A percentile compares a stretch with the other conserved stretches of the same genome.
Conservation (phyloP, 2,113 vertebrate species). For the Forbesichthys agassizii region DNA sequence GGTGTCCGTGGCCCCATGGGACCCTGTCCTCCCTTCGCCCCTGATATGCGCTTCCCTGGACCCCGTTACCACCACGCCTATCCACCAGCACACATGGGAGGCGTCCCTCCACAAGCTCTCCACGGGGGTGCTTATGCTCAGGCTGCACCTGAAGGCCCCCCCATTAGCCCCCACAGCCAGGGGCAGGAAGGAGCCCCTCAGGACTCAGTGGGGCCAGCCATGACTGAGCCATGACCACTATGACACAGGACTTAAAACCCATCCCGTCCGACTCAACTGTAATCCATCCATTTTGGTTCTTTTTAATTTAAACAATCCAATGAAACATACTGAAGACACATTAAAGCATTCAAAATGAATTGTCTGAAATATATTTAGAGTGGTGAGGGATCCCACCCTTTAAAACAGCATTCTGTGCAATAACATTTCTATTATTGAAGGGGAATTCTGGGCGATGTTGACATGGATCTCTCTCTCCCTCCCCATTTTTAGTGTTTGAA, state of each 20-base stretch:
- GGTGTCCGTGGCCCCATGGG: constrained; percentile 70
- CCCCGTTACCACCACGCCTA: constrained; percentile 55
- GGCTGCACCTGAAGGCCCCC: constrained; percentile 49
- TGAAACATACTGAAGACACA: constrained; percentile 33
- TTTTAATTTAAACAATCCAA: constrained; percentile 41
- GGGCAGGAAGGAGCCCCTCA: constrained; percentile 69
- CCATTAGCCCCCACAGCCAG: constrained; percentile 41
- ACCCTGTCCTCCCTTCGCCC: constrained; percentile 72
- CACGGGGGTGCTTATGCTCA: constrained; percentile 67
- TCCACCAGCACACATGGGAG: constrained; percentile 65
- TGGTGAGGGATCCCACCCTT: constrained; percentile 56
- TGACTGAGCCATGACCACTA: constrained; percentile 63
- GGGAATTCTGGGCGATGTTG: too few relatives aligned
- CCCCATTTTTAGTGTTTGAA: too few relatives aligned
- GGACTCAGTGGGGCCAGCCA: constrained; percentile 70
- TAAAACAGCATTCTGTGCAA: constrained; percentile 66
- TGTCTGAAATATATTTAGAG: constrained; percentile 40
- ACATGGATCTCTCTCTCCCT: too few relatives aligned
- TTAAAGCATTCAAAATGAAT: constrained; percentile 47
- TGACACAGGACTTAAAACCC: constrained; percentile 32
- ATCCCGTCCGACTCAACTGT: constrained; percentile 14
- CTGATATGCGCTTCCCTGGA: constrained; percentile 66
- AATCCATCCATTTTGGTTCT: constrained; percentile 44
- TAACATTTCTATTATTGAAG: constrained; percentile 47
- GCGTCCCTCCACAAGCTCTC: constrained; percentile 65